A percentile compares a stretch with the other conserved stretches of the same genome.
phyloP scores from a whole-genome alignment of 2,113 vertebrate species.

The Nycticryphes semicollaris region DNA sequence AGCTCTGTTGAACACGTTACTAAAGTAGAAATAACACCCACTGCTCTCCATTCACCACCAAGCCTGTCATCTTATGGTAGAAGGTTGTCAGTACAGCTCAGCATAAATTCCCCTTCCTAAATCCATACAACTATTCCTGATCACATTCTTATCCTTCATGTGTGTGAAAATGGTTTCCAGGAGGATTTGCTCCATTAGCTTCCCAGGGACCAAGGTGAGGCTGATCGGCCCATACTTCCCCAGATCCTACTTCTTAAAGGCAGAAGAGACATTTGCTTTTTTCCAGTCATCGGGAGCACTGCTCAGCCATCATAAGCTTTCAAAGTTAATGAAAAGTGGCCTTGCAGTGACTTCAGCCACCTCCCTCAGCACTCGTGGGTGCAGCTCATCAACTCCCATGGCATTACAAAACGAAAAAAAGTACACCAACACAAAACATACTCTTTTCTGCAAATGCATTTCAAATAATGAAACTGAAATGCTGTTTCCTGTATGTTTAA shows the following conservation, averaged over 20 bases:
- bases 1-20: neutral
- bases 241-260: neutral
- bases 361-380: neutral
- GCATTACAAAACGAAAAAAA: neutral
- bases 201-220: neutral
- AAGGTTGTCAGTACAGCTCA: neutral
- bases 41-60: neutral
- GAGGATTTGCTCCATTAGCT: neutral
- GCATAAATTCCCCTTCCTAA: neutral
- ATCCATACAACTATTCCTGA: neutral
- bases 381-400: neutral
- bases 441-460: neutral
- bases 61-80: neutral
- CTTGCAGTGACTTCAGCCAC: neutral
- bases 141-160: neutral
- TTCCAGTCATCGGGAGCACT: neutral
- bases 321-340: neutral
- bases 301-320: neutral
- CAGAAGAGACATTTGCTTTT: neutral
- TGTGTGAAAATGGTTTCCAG: neutral
- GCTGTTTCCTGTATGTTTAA: neutral
- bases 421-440: neutral
- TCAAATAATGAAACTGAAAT: neutral
- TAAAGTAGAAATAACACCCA: neutral
- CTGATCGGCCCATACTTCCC: neutral